Evolutionary conservation across 2,113 vertebrate genomes (phyloP).

Genomic region (Trematomus loennbergii): DNA sequence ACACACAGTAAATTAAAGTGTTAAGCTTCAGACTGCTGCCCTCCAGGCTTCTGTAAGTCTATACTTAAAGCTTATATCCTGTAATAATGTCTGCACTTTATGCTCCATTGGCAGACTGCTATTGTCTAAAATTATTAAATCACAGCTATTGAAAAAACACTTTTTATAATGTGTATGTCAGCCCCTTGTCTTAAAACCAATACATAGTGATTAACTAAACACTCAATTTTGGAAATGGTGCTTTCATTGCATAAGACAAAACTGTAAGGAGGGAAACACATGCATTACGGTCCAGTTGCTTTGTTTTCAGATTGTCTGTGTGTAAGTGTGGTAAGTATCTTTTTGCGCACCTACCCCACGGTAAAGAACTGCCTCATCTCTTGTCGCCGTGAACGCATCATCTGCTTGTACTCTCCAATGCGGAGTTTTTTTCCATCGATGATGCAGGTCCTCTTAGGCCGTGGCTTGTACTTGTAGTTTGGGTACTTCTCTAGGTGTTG

Average conservation of each 20-base stretch:
- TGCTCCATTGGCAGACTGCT: slow-evolving; percentile 61
- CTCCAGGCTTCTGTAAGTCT: slow-evolving; percentile 69
- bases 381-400: slow-evolving; percentile 98
- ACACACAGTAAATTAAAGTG: slow-evolving; percentile 81
- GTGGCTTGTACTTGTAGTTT: slow-evolving; percentile 99
- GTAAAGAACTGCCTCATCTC: slow-evolving; percentile 99
- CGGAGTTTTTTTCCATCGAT: slow-evolving; percentile 99
- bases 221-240: slow-evolving; percentile 11
- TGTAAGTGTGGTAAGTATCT: slow-evolving; percentile 20
- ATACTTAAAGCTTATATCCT: slow-evolving; percentile 76
- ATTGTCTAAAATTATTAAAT: slow-evolving; percentile 74
- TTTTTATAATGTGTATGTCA: slow-evolving; percentile 35
- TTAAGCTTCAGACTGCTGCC: slow-evolving; percentile 71
- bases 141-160: slow-evolving; percentile 55
- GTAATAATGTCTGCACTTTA: slow-evolving; percentile 76
- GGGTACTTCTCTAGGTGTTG: slow-evolving; percentile 99
- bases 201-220: slow-evolving; percentile 26
- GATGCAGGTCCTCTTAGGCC: slow-evolving; percentile 99
- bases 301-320: not conserved
- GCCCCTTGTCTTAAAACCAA: slow-evolving; percentile 19
- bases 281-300: not conserved
- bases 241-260: slow-evolving; percentile 17
- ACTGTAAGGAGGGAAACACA: not conserved
- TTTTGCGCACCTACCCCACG: slow-evolving; percentile 89
- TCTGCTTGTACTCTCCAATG: slow-evolving; percentile 98